phyloP scores from a whole-genome alignment of 2,888 invertebrate species.

The Brachylomia viminalis region DNA sequence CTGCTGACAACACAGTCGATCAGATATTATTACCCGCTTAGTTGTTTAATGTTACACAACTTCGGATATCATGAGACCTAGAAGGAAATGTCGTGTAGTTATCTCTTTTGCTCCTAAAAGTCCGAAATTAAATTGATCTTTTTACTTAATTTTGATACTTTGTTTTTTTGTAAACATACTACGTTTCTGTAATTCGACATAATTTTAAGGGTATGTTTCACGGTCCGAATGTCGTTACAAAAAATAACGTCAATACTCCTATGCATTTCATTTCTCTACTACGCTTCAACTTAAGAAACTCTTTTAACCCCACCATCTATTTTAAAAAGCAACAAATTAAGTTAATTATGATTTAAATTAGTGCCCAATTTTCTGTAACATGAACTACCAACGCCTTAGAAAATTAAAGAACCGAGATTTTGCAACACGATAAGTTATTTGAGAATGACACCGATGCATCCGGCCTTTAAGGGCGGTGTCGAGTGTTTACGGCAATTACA shows the following conservation, averaged over 20 bases:
- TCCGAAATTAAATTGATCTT: conserved; percentile 42
- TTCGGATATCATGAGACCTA: conserved; percentile 66
- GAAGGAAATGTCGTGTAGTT: conserved; percentile 48
- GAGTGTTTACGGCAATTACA: conserved; percentile 68
- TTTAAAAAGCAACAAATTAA: conserved; percentile 23
- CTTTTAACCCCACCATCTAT: conserved; percentile 10
- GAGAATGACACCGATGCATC: conserved; percentile 86
- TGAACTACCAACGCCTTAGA: conserved; percentile 61
- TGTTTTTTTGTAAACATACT: conserved; percentile 29
- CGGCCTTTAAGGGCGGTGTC: conserved; percentile 83
- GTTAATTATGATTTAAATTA: conserved; percentile 34
- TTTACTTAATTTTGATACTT: conserved; percentile 39
- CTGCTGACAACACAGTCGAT: conserved; percentile 77
- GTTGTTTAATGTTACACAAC: conserved; percentile 59
- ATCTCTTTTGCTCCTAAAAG: conserved; percentile 47
- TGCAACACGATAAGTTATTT: conserved; percentile 83
- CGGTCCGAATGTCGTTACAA: conserved; percentile 29
- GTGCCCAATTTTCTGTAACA: conserved; percentile 47
- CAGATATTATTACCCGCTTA: conserved; percentile 59
- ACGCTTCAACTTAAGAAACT: conserved; percentile 38
- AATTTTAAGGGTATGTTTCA: conserved; percentile 12
- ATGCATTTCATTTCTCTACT: conserved; percentile 46
- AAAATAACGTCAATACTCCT: conserved; percentile 53
- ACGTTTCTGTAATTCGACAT: conserved; percentile 10
- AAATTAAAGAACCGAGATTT: conserved; percentile 76